These are phyloP conservation scores for Dipodomys merriami DNA, from an alignment of 2,113 vertebrate genomes.

Conservation along the genomic window DNA sequence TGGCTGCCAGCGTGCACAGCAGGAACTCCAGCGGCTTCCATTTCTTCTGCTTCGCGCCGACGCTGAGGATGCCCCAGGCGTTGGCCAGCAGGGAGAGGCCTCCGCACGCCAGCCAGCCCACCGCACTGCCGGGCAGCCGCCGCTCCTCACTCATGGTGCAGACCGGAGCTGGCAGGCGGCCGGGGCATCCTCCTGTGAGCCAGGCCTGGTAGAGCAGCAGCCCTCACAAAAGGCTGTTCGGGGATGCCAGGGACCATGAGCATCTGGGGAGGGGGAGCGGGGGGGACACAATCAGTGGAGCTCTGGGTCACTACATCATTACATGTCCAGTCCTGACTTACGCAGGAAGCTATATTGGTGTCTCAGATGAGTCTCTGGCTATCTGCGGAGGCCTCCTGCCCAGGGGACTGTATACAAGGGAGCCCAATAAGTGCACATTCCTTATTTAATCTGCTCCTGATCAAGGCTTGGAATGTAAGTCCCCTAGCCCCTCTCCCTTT, in stretches of 20 bases:
- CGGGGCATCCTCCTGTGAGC: constrained; percentile 53
- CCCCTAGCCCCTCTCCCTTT: not conserved
- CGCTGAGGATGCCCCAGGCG: constrained; percentile 94
- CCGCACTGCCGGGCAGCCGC: constrained; percentile 90
- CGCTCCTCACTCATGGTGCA: constrained; percentile 93
- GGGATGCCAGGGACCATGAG: not conserved
- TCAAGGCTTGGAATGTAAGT: not conserved
- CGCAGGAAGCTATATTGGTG: not conserved
- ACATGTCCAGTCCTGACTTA: not conserved
- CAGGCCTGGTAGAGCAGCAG: not conserved
- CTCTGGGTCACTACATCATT: not conserved
- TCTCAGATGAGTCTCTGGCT: not conserved
- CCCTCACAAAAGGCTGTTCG: not conserved
- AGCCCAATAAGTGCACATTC: not conserved
- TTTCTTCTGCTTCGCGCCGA: constrained; percentile 96
- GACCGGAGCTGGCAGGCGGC: not conserved
- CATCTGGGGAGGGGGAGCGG: not conserved
- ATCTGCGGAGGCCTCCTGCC: too few species aligned
- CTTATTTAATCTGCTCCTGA: not conserved
- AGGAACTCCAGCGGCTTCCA: constrained; percentile 96
- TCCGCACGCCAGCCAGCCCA: constrained; percentile 95
- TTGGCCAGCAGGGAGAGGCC: constrained; percentile 94
- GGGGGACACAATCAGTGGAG: not conserved
- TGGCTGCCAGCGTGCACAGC: constrained; percentile 93
- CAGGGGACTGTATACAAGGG: not conserved